These are phyloP conservation scores for Heterotis niloticus DNA, from an alignment of 2,113 vertebrate genomes.

Conservation along the genomic window DNA sequence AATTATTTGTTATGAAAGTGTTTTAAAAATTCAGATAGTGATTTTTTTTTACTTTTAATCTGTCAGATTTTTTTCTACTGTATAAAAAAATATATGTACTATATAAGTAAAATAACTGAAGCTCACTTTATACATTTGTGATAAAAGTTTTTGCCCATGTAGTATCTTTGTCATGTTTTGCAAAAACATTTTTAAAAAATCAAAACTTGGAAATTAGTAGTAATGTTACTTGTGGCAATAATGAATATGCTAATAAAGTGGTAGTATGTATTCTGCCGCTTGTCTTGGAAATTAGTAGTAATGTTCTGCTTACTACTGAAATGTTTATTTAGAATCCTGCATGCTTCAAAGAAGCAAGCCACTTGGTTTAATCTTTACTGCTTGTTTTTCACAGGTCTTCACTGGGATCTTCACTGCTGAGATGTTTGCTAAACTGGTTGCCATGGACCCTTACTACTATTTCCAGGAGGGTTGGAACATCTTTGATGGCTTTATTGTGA, in stretches of 20 bases:
- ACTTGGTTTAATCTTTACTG: neutral
- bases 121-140: too few species aligned
- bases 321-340: neutral
- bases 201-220: neutral
- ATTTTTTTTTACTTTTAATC: too few species aligned
- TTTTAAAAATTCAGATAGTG: too few species aligned
- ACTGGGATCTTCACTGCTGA: slow-evolving; percentile 87
- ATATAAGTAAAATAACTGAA: too few species aligned
- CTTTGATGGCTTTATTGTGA: slow-evolving; percentile 85
- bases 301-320: slow-evolving; percentile 2
- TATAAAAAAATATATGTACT: too few species aligned
- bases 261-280: neutral
- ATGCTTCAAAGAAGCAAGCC: neutral
- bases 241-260: neutral
- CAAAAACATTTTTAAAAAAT: neutral
- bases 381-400: slow-evolving; percentile 69
- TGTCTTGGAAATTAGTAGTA: too few species aligned
- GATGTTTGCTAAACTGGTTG: slow-evolving; percentile 84
- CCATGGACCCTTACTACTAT: slow-evolving; percentile 88
- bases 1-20: too few species aligned
- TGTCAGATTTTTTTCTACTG: too few species aligned
- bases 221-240: neutral
- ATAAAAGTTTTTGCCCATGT: neutral
- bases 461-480: slow-evolving; percentile 91
- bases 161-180: neutral